phyloP scores from a whole-genome alignment of 2,797 vertebrate species.

The Perdix hodgsoniae region DNA sequence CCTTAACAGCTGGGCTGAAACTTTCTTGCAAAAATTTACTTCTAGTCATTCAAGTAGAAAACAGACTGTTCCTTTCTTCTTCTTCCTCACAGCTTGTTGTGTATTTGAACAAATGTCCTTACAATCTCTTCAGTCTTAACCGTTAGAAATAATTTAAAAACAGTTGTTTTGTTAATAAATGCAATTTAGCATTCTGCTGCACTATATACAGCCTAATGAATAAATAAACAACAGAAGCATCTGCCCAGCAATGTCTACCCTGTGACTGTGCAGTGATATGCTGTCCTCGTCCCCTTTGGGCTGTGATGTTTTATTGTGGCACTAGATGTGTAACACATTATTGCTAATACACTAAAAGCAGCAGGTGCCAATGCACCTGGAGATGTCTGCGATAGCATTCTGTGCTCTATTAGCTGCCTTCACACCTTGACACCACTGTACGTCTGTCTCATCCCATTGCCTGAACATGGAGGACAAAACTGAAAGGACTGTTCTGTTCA shows the following conservation, averaged over 20 bases:
- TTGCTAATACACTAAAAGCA: neutral
- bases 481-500: neutral
- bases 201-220: accelerated
- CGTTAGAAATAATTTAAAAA: neutral
- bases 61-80: neutral
- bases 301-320: neutral
- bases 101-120: neutral
- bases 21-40: neutral
- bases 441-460: neutral
- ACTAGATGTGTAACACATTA: neutral
- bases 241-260: neutral
- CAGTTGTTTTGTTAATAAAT: neutral
- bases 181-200: neutral
- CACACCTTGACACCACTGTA: neutral
- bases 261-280: neutral
- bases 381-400: neutral
- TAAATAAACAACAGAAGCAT: neutral
- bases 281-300: neutral
- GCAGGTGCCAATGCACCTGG: neutral
- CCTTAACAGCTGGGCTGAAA: neutral
- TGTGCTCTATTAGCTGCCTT: neutral
- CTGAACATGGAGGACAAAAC: accelerated
- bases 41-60: neutral
- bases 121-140: neutral
- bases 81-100: neutral